Evolutionary conservation across 2,113 vertebrate genomes (phyloP).

Genomic region (Limnothrissa miodon): DNA sequence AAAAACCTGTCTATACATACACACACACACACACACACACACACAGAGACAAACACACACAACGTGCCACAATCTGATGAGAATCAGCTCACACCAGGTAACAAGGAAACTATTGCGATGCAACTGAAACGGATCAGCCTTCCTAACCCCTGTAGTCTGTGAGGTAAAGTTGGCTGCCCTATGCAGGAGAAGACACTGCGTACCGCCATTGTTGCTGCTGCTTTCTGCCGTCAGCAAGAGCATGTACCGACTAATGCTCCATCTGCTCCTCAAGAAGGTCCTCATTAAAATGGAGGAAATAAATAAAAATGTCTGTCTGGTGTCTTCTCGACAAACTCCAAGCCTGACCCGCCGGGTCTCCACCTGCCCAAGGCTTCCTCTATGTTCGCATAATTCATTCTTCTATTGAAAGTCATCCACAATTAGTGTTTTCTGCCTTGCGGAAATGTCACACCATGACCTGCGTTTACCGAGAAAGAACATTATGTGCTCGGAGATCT

Average conservation of each 20-base stretch:
- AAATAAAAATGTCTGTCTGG: constrained; percentile 61
- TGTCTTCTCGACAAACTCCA: constrained; percentile 40
- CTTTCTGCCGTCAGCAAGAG: constrained; percentile 50
- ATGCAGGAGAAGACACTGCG: not conserved
- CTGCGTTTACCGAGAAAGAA: not conserved
- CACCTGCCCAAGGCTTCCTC: not conserved
- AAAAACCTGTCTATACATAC: constrained; percentile 49
- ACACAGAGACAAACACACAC: constrained; percentile 2
- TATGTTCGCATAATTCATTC: not conserved
- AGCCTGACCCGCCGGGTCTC: constrained; percentile 33
- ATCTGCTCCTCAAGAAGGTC: constrained; percentile 62
- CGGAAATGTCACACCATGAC: no score
- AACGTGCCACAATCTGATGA: not conserved
- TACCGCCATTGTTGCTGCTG: not conserved
- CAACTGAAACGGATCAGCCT: constrained; percentile 32
- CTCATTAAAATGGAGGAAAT: constrained; percentile 69
- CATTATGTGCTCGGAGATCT: not conserved
- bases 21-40: constrained; percentile 6
- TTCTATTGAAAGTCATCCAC: not conserved
- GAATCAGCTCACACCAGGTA: not conserved
- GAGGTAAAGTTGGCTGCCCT: constrained; percentile 17
- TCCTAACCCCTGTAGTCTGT: not conserved
- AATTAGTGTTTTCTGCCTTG: not conserved
- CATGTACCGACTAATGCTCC: constrained; percentile 66
- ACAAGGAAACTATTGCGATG: constrained; percentile 31